A percentile compares a stretch with the other conserved stretches of the same genome.
Conservation (phyloP, 2,113 vertebrate species). For the Anthoscopus minutus region DNA sequence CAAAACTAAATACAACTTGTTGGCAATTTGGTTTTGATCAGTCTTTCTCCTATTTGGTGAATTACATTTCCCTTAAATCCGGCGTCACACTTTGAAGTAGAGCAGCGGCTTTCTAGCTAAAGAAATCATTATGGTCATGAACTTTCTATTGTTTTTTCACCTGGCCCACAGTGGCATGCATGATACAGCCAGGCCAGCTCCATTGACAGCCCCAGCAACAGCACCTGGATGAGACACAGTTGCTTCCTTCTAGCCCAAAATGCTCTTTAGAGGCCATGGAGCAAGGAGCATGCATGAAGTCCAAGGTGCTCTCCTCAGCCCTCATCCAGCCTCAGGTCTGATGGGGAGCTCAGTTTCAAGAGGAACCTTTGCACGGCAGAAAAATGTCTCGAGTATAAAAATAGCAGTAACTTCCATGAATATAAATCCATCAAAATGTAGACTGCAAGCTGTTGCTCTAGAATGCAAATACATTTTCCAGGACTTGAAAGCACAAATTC, state of each 20-base stretch:
- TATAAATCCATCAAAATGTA: background rate
- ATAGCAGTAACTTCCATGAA: background rate
- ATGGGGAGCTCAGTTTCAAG: background rate
- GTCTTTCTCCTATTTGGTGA: background rate
- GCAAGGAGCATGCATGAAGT: background rate
- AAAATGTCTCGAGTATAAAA: background rate
- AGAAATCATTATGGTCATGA: background rate
- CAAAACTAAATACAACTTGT: background rate
- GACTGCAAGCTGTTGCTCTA: background rate
- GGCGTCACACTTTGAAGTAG: background rate
- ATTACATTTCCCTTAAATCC: background rate
- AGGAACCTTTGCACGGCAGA: background rate
- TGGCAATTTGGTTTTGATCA: background rate
- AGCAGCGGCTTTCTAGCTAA: background rate
- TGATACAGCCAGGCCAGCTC: background rate
- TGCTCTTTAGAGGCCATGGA: background rate
- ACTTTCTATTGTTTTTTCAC: rapidly evolving
- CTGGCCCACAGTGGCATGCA: background rate
- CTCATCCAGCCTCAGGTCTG: background rate
- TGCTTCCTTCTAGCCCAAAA: background rate
- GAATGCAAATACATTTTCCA: background rate
- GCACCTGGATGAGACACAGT: background rate
- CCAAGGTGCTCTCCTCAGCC: background rate
- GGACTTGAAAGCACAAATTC: background rate
- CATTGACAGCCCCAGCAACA: background rate